Percentiles rank a stretch among this genome's conserved stretches.
phyloP scores from a whole-genome alignment of 2,797 vertebrate genomes.

The Hippoglossus hippoglossus region DNA sequence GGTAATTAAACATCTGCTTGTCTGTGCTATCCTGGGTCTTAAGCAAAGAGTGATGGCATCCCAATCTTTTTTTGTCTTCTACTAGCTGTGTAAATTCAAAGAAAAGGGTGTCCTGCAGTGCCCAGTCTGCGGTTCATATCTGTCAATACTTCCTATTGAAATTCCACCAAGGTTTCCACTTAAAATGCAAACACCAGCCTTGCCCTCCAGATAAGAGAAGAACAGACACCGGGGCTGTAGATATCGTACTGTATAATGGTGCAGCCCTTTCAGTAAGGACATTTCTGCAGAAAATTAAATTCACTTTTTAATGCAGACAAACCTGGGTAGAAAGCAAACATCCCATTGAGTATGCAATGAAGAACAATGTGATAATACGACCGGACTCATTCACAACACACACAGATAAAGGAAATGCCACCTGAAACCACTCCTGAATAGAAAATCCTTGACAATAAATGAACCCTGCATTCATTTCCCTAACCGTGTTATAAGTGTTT shows the following conservation, averaged over 20 bases:
- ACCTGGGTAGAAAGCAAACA: constrained; percentile 56
- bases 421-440: constrained; percentile 26
- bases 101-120: constrained; percentile 49
- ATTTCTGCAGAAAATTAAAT: constrained; percentile 59
- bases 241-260: constrained; percentile 70
- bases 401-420: constrained; percentile 45
- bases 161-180: constrained; percentile 78
- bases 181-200: constrained; percentile 79
- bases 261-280: constrained; percentile 50
- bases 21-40: constrained; percentile 60
- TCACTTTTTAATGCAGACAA: constrained; percentile 40
- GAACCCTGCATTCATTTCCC: constrained; percentile 14
- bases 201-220: constrained; percentile 72
- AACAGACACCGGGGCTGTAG: constrained; percentile 67
- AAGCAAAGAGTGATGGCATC: constrained; percentile 41
- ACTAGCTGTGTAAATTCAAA: constrained; percentile 65
- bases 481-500: background rate
- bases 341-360: constrained; percentile 18
- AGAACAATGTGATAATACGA: constrained; percentile 51
- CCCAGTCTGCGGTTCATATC: constrained; percentile 61
- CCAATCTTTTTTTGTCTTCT: constrained; percentile 15
- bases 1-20: constrained; percentile 83
- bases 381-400: constrained; percentile 31
- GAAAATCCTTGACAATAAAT: constrained; percentile 38
- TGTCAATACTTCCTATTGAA: constrained; percentile 78